A percentile compares a stretch with the other conserved stretches of the same genome.
phyloP scores from a whole-genome alignment of 1,140 invertebrate genomes.

The Zaprionus africanus region DNA sequence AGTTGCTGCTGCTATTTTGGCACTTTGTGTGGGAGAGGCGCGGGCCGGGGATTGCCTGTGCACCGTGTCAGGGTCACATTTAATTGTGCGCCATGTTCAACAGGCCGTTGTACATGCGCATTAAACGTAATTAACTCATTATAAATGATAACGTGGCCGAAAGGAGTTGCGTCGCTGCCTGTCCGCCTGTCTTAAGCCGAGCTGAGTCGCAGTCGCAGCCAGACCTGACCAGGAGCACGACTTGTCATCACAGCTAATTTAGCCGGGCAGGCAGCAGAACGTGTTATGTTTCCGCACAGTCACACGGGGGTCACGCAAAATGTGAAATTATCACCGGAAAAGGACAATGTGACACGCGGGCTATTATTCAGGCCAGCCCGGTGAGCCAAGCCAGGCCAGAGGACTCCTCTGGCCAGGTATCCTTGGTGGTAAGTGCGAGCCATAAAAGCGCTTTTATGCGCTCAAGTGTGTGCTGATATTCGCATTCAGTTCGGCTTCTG shows the following conservation, averaged over 20 bases:
- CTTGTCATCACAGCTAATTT: constrained; percentile 74
- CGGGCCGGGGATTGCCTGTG: not conserved
- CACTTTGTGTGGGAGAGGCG: constrained; percentile 20
- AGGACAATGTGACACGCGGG: constrained; percentile 70
- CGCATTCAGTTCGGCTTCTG: constrained; percentile 26
- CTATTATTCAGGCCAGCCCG: constrained; percentile 60
- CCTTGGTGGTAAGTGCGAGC: constrained; percentile 14
- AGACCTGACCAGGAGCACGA: constrained; percentile 20
- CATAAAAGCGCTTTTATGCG: constrained; percentile 74
- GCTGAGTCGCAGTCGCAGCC: constrained; percentile 3
- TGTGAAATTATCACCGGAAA: constrained; percentile 77
- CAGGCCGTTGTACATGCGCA: constrained; percentile 80
- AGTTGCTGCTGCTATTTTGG: constrained; percentile 23
- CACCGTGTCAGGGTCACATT: constrained; percentile 71
- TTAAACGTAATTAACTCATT: constrained; percentile 83
- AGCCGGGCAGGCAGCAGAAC: constrained; percentile 53
- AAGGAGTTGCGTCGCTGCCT: constrained; percentile 43
- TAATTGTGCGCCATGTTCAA: constrained; percentile 78
- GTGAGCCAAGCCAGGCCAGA: not conserved
- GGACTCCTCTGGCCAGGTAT: constrained; percentile 20
- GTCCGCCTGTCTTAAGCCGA: constrained; percentile 53
- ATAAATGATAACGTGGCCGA: constrained; percentile 77
- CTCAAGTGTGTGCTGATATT: constrained; percentile 70
- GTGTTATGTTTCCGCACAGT: constrained; percentile 62
- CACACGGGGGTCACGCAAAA: constrained; percentile 57